Evolutionary conservation across 53 echinoderm and acorn worm species (phyloP).

Genomic region (Hippasteria phrygiana): DNA sequence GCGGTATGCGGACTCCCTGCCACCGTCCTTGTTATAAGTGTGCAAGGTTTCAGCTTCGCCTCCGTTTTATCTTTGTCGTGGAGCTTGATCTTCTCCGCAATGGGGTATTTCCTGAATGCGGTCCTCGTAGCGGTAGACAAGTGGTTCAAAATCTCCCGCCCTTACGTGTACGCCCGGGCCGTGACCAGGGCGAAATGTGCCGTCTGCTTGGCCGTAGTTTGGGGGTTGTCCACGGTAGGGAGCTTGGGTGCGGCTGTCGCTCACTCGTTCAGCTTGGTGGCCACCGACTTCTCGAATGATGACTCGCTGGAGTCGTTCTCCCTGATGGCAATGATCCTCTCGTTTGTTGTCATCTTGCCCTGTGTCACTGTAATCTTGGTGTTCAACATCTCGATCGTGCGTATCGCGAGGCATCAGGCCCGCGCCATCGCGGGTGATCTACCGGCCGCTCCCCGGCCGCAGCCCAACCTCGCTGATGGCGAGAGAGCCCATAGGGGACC

Average conservation of each 20-base stretch:
- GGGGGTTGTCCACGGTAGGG: not conserved
- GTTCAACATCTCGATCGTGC: slow-evolving; percentile 18
- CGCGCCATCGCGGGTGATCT: slow-evolving; percentile 1
- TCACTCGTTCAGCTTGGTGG: not conserved
- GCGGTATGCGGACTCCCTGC: not conserved
- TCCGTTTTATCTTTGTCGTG: not conserved
- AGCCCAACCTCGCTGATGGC: not conserved
- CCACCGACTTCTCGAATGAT: not conserved
- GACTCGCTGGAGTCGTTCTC: not conserved
- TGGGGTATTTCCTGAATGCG: slow-evolving; percentile 33
- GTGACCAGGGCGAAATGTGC: not conserved
- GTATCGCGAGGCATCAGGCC: slow-evolving; percentile 25
- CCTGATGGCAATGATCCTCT: not conserved
- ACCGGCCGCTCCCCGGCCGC: not conserved
- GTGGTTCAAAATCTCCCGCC: slow-evolving; percentile 29
- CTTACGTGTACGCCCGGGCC: slow-evolving; percentile 1
- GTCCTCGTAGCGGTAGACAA: slow-evolving; percentile 19
- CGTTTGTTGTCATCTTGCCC: not conserved
- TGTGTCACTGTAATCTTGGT: not conserved
- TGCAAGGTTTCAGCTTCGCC: not conserved
- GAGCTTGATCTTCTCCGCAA: not conserved
- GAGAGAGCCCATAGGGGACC: not conserved
- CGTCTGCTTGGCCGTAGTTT: slow-evolving; percentile 18
- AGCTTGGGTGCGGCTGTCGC: not conserved
- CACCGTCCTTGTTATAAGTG: not conserved